These are phyloP conservation scores for Metalampra italica DNA, from an alignment of 2,888 invertebrate genomes.

Conservation along the genomic window DNA sequence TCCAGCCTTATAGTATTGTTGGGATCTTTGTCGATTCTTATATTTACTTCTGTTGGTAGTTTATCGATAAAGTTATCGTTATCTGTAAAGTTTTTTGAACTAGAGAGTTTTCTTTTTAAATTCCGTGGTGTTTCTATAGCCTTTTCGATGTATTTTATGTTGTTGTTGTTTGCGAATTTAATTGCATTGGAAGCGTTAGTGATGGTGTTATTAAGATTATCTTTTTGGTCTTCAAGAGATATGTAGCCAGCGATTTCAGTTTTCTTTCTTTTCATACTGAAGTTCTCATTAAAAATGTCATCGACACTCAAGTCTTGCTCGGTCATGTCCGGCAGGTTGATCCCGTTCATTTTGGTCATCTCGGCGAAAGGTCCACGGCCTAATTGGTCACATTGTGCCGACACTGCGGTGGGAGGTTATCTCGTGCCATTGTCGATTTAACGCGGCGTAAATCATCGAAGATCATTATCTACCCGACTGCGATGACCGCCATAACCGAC, in stretches of 20 bases:
- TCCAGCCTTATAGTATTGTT: conserved; percentile 54
- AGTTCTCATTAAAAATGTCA: conserved; percentile 56
- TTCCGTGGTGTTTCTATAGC: conserved; percentile 28
- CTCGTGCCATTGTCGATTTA: conserved; percentile 67
- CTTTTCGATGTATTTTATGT: conserved; percentile 30
- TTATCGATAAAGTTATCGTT: conserved; percentile 16
- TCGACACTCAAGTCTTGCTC: conserved; percentile 49
- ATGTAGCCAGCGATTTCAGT: conserved; percentile 30
- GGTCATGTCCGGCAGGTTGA: conserved; percentile 52
- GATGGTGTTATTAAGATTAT: background rate
- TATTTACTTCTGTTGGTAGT: conserved; percentile 46
- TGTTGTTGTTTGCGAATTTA: conserved; percentile 43
- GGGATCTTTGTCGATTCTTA: conserved; percentile 51
- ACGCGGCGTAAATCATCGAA: conserved; percentile 72
- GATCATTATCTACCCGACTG: conserved; percentile 64
- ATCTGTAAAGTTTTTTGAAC: background rate
- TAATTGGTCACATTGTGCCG: conserved; percentile 71
- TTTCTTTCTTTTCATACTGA: conserved; percentile 49
- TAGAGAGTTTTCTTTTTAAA: conserved; percentile 25
- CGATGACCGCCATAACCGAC: conserved; percentile 59
- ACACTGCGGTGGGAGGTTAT: conserved; percentile 48
- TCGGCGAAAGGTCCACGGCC: conserved; percentile 38
- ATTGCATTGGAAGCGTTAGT: conserved; percentile 2
- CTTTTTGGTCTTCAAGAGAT: conserved; percentile 1
- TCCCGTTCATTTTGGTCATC: conserved; percentile 68